These are phyloP conservation scores for Nycteola revayana DNA, from an alignment of 2,888 invertebrate species.

Conservation along the genomic window DNA sequence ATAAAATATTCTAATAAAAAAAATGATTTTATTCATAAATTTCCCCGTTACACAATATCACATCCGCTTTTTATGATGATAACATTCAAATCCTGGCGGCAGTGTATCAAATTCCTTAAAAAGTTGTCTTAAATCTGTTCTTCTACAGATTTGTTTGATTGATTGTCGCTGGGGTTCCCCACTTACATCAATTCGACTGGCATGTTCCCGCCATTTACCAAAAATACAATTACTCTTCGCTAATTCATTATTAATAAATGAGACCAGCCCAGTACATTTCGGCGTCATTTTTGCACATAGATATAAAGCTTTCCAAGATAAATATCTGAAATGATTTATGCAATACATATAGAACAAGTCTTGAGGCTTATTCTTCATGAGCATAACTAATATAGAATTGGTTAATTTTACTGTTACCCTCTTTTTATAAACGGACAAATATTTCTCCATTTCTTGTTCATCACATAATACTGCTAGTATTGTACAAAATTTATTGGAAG, in stretches of 20 bases:
- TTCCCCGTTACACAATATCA: too few relatives aligned
- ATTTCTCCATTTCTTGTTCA: constrained; percentile 48
- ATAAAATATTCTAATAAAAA: constrained; percentile 14
- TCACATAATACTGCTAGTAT: constrained; percentile 62
- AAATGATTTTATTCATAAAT: constrained; percentile 20
- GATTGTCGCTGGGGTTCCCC: constrained; percentile 47
- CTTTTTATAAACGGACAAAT: constrained; percentile 59
- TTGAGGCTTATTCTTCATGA: constrained; percentile 49
- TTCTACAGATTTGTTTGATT: constrained; percentile 55
- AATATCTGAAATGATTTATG: constrained; percentile 69
- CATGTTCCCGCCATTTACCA: constrained; percentile 69
- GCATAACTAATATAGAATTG: constrained; percentile 58
- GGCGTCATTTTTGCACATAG: constrained; percentile 62
- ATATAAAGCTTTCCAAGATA: constrained; percentile 65
- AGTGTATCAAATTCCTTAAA: constrained; percentile 53
- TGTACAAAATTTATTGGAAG: constrained; percentile 76
- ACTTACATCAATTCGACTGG: constrained; percentile 50
- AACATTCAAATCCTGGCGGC: constrained; percentile 62
- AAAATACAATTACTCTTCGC: constrained; percentile 68
- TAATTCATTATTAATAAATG: constrained; percentile 52
- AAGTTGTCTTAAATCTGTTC: constrained; percentile 53
- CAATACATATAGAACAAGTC: constrained; percentile 61
- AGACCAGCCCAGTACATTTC: constrained; percentile 59
- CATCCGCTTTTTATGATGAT: constrained; percentile 42
- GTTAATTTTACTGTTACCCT: constrained; percentile 66